phyloP scores from a whole-genome alignment of 2,797 vertebrate species.

The Nothura maculosa region DNA sequence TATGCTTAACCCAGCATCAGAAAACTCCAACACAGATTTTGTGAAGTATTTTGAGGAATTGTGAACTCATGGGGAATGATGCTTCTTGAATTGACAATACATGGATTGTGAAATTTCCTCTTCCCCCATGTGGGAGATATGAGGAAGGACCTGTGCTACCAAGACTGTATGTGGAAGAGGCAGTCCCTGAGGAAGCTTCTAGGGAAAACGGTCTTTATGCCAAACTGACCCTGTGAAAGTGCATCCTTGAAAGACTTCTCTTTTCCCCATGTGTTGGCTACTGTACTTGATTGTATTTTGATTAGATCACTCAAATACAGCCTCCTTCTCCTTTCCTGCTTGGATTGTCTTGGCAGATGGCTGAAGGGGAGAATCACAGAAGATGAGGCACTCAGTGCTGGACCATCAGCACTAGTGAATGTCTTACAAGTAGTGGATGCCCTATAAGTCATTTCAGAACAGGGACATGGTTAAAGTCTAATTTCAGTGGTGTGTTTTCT shows the following conservation, averaged over 20 bases:
- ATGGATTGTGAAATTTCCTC: background rate
- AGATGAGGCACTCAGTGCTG: background rate
- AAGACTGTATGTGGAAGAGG: background rate
- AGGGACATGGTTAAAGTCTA: accelerated
- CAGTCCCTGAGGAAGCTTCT: background rate
- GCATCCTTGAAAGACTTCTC: background rate
- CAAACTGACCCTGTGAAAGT: background rate
- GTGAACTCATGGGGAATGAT: background rate
- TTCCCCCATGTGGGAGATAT: background rate
- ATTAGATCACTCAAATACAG: background rate
- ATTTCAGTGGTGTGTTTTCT: background rate
- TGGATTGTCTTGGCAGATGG: background rate
- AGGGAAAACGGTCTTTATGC: background rate
- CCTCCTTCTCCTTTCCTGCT: background rate
- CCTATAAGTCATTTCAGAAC: background rate
- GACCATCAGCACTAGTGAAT: background rate
- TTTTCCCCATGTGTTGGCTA: background rate
- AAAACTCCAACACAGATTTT: background rate
- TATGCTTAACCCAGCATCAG: background rate
- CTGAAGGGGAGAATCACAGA: background rate
- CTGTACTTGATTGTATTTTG: background rate
- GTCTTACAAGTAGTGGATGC: background rate
- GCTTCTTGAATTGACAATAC: background rate
- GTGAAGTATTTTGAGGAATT: background rate
- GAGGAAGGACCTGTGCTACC: background rate